These are phyloP conservation scores for Eubasilissa splendida DNA, from an alignment of 2,888 invertebrate species.

Conservation along the genomic window DNA sequence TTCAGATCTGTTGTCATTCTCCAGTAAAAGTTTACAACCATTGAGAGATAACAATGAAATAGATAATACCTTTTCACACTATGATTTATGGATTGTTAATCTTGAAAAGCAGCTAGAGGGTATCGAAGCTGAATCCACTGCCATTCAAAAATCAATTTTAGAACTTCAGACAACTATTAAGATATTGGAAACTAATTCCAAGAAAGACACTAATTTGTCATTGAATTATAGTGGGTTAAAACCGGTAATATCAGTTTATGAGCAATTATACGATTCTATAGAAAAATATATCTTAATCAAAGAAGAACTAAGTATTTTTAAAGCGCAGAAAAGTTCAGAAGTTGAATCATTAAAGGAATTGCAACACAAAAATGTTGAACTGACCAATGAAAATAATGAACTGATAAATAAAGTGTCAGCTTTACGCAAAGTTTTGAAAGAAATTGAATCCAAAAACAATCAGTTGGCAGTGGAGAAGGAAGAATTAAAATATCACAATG, in stretches of 20 bases:
- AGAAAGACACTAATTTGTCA: neutral
- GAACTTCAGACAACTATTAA: conserved; percentile 17
- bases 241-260: conserved; percentile 29
- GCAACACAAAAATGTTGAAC: conserved; percentile 20
- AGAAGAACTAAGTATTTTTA: neutral
- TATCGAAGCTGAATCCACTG: conserved; percentile 7
- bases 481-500: conserved; percentile 26
- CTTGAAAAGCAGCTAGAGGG: conserved; percentile 7
- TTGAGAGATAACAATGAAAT: neutral
- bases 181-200: conserved; percentile 16
- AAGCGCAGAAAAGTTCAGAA: conserved; percentile 2
- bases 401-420: conserved; percentile 45
- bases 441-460: conserved; percentile 49
- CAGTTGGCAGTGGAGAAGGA: conserved; percentile 59
- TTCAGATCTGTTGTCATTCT: conserved; percentile 13
- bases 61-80: neutral
- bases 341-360: conserved; percentile 15
- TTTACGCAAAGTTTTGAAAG: conserved; percentile 47
- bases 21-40: conserved; percentile 10
- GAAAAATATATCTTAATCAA: conserved; percentile 40
- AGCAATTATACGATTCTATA: conserved; percentile 21
- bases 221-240: neutral
- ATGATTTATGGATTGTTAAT: neutral
- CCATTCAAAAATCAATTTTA: neutral
- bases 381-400: conserved; percentile 40